phyloP scores from a whole-genome alignment of 2,113 vertebrate species.

The Centropus unirufus region DNA sequence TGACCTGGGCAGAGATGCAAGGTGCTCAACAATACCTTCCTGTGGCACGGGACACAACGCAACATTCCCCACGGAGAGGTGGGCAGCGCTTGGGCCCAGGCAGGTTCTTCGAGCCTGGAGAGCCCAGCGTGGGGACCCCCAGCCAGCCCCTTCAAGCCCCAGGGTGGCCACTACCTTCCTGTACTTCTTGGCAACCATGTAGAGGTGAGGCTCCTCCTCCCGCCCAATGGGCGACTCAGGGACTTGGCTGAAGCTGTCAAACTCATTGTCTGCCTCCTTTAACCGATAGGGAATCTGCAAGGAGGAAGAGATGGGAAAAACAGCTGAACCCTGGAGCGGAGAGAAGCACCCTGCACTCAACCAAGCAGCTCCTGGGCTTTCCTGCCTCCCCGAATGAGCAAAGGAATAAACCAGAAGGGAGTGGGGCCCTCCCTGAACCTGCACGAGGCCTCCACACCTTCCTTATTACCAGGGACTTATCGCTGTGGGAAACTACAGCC shows the following conservation, averaged over 20 bases:
- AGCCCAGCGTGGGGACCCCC: too few species aligned
- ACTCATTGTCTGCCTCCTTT: slow-evolving; percentile 91
- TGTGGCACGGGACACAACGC: too few species aligned
- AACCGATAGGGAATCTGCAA: slow-evolving; percentile 93
- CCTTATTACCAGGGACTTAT: not conserved
- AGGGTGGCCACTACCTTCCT: slow-evolving; percentile 84
- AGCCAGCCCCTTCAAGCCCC: not conserved
- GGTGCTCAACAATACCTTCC: fast-evolving
- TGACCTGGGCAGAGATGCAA: slow-evolving; percentile 79
- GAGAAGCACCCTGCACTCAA: not conserved
- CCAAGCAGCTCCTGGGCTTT: not conserved
- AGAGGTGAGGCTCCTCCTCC: slow-evolving; percentile 94
- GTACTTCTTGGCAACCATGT: slow-evolving; percentile 97
- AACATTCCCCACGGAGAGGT: too few species aligned
- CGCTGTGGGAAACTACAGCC: slow-evolving; percentile 26
- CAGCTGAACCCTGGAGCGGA: fast-evolving
- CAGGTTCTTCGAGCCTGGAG: too few species aligned
- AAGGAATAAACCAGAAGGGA: not conserved
- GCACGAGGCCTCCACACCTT: not conserved
- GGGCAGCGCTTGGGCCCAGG: too few species aligned
- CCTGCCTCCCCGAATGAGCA: not conserved
- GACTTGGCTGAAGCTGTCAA: slow-evolving; percentile 94
- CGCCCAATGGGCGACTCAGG: slow-evolving; percentile 93
- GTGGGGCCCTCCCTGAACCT: slow-evolving; percentile 18
- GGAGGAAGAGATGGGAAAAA: not conserved